Base-by-base conservation (phyloP, 2,113 vertebrate genomes). In the Eclectus roratus region DNA sequence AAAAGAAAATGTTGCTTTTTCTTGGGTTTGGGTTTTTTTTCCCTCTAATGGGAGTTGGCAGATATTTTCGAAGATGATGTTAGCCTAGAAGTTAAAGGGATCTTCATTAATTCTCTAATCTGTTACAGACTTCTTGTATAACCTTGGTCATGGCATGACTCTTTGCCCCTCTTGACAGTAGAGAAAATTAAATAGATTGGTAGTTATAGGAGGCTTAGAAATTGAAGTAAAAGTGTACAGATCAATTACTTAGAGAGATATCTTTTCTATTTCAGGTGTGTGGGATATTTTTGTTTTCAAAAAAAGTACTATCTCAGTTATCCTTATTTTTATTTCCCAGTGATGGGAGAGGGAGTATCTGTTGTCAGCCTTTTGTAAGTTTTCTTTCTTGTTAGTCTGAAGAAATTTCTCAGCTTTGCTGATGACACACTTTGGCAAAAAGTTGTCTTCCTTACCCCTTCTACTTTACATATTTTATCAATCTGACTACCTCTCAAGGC, bases 251-350 rank as follows among this genome's bases (percentile, higher is more conserved):
- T 39, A 37, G 6, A 55, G 5, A 43, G 0, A 7, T 11, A 24
- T 2, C 1, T 73, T 87, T 28, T 6, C 1, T 0, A 2, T 83
- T 50, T 76, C 39, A 64, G 7, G 3, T 29, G 1, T 0, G 0
- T 27, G 11, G 3, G 9, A 20, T 58, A 58, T 50, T 10, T 16
- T 50, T n/a, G 53, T 74, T 79, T 46, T 18, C 23, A 16, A 47
- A 39, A 13, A 27, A 70, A 81, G 3, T 25, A 27, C 0, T 56
- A 2, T 49, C 33, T 94, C 31, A 6, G 3, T 61, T 89, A 35
- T 46, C 2, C 31, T 64, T n/a, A 28, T n/a, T 88, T 80, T 76
- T 39, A 21, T 78, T 90, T 94, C 61, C 23, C 10, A 46, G 11
- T 29, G 17, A 58, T 31, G 37, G 25, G 7, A 88, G 15, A 8